Conservation (phyloP, 1,140 invertebrate genomes). For the Macrostomum lignano region DNA sequence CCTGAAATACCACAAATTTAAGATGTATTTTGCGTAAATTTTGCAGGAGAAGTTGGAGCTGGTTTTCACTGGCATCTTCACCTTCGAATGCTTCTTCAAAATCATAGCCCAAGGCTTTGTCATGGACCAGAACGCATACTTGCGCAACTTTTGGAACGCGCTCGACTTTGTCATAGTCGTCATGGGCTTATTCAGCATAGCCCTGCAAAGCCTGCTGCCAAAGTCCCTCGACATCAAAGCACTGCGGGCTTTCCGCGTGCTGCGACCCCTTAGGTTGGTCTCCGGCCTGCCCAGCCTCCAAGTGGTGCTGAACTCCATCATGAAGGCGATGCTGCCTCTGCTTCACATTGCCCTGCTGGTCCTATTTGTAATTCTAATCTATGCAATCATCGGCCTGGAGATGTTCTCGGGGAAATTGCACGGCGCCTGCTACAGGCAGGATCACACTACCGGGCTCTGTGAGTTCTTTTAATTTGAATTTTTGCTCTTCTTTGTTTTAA, state of each 20-base stretch:
- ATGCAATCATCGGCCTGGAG: constrained; percentile 93
- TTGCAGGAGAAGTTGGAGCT: constrained; percentile 91
- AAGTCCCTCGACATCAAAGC: constrained; percentile 99
- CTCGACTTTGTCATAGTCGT: constrained; percentile 98
- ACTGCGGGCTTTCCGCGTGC: constrained; percentile 76
- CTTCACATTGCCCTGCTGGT: constrained; percentile 92
- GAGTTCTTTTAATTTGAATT: no score
- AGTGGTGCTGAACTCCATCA: constrained; percentile 93
- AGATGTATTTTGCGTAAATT: no score
- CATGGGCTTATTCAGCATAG: no score
- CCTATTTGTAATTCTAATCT: constrained; percentile 97
- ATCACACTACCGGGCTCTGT: no score
- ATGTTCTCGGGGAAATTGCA: constrained; percentile 89
- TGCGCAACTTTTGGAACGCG: constrained; percentile 93
- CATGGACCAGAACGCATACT: constrained; percentile 74
- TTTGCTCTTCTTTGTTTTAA: no score
- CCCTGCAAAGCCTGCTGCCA: no score
- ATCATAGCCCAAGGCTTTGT: constrained; percentile 93
- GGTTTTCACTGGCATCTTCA: constrained; percentile 94
- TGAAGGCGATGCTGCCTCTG: constrained; percentile 93
- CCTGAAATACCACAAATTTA: no score
- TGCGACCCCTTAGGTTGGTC: constrained; percentile 75
- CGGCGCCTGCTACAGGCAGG: constrained; percentile 61
- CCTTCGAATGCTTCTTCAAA: constrained; percentile 88
- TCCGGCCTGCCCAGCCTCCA: constrained; percentile 95